Base-by-base conservation (phyloP, 2,113 vertebrate genomes). In the Galemys pyrenaicus region DNA sequence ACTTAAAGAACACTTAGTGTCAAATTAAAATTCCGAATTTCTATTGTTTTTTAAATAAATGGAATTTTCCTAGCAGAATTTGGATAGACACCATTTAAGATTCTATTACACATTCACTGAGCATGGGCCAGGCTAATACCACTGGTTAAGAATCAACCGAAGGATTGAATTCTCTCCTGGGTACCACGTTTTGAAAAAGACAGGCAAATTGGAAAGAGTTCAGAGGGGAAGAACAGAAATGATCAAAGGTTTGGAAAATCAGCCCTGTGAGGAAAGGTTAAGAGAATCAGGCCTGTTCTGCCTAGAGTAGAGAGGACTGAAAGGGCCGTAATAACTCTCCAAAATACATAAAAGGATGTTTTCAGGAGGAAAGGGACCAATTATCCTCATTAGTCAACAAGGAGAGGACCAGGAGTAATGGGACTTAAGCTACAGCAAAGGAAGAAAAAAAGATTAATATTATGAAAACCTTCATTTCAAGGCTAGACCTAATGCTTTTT, bases 161-260 rank as follows among this genome's bases (percentile, higher is more conserved):
- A 97, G 90, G 83, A 87, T 79, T 94, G 89, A 96, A 92, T 93
- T 96, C 73, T 96, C 54, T 96, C 83, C 95, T 92, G 89, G 81
- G 89, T 56, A 94, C 92, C 80, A 75, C 12, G 0, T 85, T 97
- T 97, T 94, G 68, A 96, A 95, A 97, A 46, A 94, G 95, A 89
- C 87, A 95, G 91, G 94, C 77, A 93, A 90, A 94, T 94, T 97
- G 96, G 95, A 96, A 89, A 79, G 92, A 94, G 95, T 95, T 97
- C 97, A 95, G 96, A 97, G 91, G 94, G 89, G 96, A 96, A 95
- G 91, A 89, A 87, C 83, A 65, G 81, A 91, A 95, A 95, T 97
- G 97, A 97, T 97, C 93, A 97, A 97, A 97, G 95, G 92, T 97
- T 97, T 97, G 94, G 87, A 96, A 97, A 97, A 96, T 96, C 95